Evolutionary conservation across 2,797 vertebrate genomes (phyloP), one percentile per base, ranked within the genome.

Genomic region (Valencia hispanica): DNA sequence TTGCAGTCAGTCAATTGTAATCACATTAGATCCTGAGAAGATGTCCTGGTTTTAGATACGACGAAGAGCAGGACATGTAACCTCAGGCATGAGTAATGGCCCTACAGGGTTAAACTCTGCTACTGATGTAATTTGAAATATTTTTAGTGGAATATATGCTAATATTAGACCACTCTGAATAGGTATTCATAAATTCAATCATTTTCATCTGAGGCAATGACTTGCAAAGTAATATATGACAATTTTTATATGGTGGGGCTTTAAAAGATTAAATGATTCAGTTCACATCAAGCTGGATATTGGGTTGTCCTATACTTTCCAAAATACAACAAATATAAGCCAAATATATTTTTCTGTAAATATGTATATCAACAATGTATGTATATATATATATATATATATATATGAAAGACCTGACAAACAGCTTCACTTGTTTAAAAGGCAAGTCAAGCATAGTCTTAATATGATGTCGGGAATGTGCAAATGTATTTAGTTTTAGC

Each of bases 1-100:
- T 91, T 92, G 86, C 86, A 90, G 78, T 84, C 88, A 91, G 87
- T 96, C 95, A 89, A 95, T 96, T 85, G 75, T 95, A 95, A 96
- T 94, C 73, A 74, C 65, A 88, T 96, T 95, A 94, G 84, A 84
- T 88, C 82, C 88, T 75, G 76, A 87, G 85, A 90, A 86, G 89
- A 94, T 92, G 91, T 90, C 91, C 86, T 88, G 83, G 83, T 86
- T 79, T 77, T 81, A 92, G 88, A 91, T 84, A 85, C 78, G 75
- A 87, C 85, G 88, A 88, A 86, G 81, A 73, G 70, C 74, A 74
- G 77, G 85, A 88, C 87, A 90, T 91, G 87, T 82, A 89, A 81
- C 83, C 91, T 90, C 87, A 83, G 87, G 86, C 91, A 92, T 93
- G 93, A 94, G 85, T 94, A 91, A 94, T 93, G 90, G 84, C 76